Evolutionary conservation across 2,113 vertebrate genomes (phyloP).

Genomic region (Podarcis raffonei): DNA sequence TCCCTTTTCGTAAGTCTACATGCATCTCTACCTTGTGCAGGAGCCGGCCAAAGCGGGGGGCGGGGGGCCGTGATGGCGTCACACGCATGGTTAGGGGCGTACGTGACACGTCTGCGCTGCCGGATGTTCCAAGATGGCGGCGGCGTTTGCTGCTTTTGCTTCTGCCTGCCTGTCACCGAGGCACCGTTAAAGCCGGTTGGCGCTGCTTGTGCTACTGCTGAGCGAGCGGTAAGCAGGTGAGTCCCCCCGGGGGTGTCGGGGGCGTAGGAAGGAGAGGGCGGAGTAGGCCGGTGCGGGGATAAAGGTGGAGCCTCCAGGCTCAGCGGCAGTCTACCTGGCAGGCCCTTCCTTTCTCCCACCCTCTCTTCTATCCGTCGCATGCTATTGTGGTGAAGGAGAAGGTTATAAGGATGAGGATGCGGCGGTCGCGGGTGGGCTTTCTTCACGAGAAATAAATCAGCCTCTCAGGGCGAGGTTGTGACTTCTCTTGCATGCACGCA

Average conservation of each 20-base stretch:
- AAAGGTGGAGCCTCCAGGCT: neutral
- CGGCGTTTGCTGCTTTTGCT: neutral
- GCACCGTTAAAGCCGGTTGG: neutral
- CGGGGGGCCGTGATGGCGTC: conserved; percentile 26
- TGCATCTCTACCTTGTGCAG: neutral
- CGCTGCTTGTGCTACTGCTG: neutral
- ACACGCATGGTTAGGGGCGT: conserved; percentile 35
- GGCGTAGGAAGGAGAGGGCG: neutral
- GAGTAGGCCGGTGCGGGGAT: too few relatives aligned
- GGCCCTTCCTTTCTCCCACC: too few relatives aligned
- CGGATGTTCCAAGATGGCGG: conserved; percentile 90
- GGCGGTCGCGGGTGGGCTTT: too few relatives aligned
- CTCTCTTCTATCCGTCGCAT: too few relatives aligned
- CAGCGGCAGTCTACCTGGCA: neutral
- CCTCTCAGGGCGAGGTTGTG: too few relatives aligned
- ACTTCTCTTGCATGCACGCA: too few relatives aligned
- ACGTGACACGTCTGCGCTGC: conserved; percentile 86
- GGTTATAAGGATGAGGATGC: too few relatives aligned
- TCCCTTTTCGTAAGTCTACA: fast-evolving
- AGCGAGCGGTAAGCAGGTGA: too few relatives aligned
- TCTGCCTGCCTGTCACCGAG: conserved; percentile 7
- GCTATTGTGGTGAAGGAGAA: too few relatives aligned
- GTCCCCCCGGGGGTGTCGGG: neutral
- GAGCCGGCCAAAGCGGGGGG: too few relatives aligned
- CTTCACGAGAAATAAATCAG: too few relatives aligned